A percentile compares a stretch with the other conserved stretches of the same genome.
Conservation (phyloP, 2,113 vertebrate species). For the Prunella himalayana region DNA sequence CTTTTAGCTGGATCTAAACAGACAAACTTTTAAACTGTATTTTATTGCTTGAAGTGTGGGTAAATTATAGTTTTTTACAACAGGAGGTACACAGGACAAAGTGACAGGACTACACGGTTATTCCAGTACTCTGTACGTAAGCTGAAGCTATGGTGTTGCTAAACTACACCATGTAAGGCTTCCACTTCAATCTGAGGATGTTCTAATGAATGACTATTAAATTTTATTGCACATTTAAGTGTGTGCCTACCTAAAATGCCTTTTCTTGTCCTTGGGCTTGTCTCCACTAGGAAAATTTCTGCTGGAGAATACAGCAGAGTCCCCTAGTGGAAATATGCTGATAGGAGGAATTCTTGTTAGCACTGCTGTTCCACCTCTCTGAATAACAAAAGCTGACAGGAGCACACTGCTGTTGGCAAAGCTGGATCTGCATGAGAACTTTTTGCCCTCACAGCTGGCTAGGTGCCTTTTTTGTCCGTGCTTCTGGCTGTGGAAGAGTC, state of each 20-base stretch:
- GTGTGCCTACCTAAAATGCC: neutral
- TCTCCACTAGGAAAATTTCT: neutral
- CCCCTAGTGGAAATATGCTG: slow-evolving; percentile 1
- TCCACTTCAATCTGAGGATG: neutral
- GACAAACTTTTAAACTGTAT: neutral
- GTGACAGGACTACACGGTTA: neutral
- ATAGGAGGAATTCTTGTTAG: neutral
- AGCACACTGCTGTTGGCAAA: neutral
- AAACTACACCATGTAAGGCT: neutral
- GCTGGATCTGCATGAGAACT: neutral
- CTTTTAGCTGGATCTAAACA: neutral
- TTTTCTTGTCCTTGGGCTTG: neutral
- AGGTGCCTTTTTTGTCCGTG: slow-evolving; percentile 8
- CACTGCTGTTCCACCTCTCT: neutral
- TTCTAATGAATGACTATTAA: neutral
- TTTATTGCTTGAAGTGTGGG: neutral
- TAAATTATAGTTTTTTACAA: neutral
- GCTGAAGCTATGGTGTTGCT: accelerated
- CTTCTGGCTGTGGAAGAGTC: neutral
- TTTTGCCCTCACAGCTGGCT: neutral
- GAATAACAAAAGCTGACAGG: neutral
- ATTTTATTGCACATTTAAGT: neutral
- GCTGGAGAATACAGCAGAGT: neutral
- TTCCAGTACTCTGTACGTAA: neutral
- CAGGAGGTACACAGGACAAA: neutral